Conservation (phyloP, 2,113 vertebrate genomes). For the Datnioides undecimradiatus region DNA sequence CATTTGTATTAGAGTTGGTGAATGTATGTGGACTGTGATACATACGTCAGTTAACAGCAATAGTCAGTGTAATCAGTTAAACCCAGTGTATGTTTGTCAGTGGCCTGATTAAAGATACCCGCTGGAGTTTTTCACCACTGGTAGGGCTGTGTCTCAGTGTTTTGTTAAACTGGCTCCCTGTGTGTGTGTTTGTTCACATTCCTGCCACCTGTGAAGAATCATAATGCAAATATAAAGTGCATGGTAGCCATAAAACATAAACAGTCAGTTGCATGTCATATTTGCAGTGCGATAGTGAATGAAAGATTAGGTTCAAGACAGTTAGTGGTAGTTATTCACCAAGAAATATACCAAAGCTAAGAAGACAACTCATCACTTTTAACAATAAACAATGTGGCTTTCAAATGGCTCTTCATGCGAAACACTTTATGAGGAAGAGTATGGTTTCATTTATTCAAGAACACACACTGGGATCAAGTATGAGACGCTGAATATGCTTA, state of each 20-base stretch:
- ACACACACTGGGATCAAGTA: not conserved
- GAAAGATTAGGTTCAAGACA: not conserved
- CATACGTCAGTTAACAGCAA: not conserved
- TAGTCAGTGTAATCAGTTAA: conserved; percentile 8
- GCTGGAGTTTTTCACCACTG: conserved; percentile 13
- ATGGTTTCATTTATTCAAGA: too few species aligned
- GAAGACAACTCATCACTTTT: not conserved
- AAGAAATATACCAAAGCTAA: not conserved
- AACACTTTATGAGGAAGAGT: too few species aligned
- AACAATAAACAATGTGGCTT: not conserved
- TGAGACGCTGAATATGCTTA: not conserved
- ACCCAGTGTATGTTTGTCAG: not conserved
- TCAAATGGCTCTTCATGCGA: too few species aligned
- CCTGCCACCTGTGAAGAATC: not conserved
- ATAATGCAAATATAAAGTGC: not conserved
- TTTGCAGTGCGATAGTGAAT: not conserved
- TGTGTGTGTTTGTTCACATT: not conserved
- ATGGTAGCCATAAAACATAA: not conserved
- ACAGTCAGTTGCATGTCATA: not conserved
- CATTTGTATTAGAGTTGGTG: conserved; percentile 47
- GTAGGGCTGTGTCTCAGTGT: not conserved
- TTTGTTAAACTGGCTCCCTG: not conserved
- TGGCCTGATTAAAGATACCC: conserved; percentile 44
- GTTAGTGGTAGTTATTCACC: not conserved
- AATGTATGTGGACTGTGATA: conserved; percentile 31